phyloP scores from a whole-genome alignment of 2,888 invertebrate species.

The Epicampocera succincta region DNA sequence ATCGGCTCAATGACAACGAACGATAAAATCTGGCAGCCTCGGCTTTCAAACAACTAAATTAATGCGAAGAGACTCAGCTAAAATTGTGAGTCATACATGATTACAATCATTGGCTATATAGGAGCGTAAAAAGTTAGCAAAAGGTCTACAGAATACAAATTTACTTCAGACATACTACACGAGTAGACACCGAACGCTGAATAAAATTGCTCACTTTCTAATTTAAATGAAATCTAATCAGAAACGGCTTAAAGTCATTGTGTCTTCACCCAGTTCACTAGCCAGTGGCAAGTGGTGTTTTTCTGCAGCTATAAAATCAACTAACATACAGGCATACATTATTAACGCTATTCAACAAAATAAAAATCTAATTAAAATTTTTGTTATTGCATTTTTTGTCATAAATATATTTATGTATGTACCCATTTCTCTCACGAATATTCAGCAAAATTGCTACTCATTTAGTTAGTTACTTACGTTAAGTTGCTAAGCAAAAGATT shows the following conservation, averaged over 20 bases:
- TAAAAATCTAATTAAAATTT: no score
- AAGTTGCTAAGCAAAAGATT: neutral
- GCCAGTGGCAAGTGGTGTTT: neutral
- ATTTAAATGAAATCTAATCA: slow-evolving; percentile 29
- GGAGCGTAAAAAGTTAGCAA: slow-evolving; percentile 1
- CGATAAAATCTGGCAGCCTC: no score
- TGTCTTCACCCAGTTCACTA: neutral
- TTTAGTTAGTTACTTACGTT: neutral
- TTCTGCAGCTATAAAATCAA: no score
- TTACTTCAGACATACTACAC: slow-evolving; percentile 51
- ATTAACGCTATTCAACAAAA: no score
- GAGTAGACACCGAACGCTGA: slow-evolving; percentile 35
- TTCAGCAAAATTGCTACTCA: slow-evolving; percentile 56
- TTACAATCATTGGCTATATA: slow-evolving; percentile 13
- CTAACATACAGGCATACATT: no score
- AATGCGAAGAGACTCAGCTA: slow-evolving; percentile 3
- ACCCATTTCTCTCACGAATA: neutral
- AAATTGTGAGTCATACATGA: slow-evolving; percentile 54
- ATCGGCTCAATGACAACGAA: no score
- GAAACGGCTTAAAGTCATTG: neutral
- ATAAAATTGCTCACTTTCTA: slow-evolving; percentile 65
- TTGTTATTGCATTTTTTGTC: no score
- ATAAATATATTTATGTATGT: no score
- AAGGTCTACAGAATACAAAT: neutral
- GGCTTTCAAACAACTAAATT: slow-evolving; percentile 6